Evolutionary conservation across 1,140 invertebrate species (phyloP).

Genomic region (Heliconius melpomene): DNA sequence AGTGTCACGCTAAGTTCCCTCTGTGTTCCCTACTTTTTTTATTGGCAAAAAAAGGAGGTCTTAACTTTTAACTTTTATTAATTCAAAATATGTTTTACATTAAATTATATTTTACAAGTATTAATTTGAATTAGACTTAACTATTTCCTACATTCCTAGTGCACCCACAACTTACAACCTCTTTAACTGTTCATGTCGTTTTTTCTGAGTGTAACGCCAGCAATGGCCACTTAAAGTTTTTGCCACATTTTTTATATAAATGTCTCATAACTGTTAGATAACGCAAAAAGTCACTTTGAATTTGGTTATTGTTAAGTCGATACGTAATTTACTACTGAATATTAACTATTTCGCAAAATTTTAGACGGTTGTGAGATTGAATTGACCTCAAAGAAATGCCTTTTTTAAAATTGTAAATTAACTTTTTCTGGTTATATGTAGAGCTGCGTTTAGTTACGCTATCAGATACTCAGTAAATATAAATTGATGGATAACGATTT

Average conservation of each 20-base stretch:
- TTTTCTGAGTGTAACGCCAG: background rate
- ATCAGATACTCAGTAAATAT: too few species aligned
- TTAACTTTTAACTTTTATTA: too few species aligned
- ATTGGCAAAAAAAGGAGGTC: too few species aligned
- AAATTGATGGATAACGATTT: too few species aligned
- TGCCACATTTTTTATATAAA: background rate
- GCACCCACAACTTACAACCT: background rate
- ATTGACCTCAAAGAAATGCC: background rate
- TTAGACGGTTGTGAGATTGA: background rate
- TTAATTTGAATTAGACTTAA: too few species aligned
- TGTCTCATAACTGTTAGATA: conserved; percentile 13
- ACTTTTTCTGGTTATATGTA: too few species aligned
- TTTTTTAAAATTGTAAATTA: too few species aligned
- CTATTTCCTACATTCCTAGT: background rate
- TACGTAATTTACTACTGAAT: background rate
- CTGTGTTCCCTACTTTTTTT: too few species aligned
- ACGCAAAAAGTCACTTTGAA: conserved; percentile 1
- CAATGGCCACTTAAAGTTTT: conserved; percentile 10
- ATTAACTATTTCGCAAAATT: background rate
- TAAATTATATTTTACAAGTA: too few species aligned
- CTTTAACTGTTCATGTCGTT: conserved; percentile 1
- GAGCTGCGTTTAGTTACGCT: too few species aligned
- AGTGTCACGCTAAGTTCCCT: too few species aligned
- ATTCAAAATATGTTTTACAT: too few species aligned
- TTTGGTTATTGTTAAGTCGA: background rate